Evolutionary conservation across 53 echinoderm and acorn worm species (phyloP).

Genomic region (Arbacia lixula): DNA sequence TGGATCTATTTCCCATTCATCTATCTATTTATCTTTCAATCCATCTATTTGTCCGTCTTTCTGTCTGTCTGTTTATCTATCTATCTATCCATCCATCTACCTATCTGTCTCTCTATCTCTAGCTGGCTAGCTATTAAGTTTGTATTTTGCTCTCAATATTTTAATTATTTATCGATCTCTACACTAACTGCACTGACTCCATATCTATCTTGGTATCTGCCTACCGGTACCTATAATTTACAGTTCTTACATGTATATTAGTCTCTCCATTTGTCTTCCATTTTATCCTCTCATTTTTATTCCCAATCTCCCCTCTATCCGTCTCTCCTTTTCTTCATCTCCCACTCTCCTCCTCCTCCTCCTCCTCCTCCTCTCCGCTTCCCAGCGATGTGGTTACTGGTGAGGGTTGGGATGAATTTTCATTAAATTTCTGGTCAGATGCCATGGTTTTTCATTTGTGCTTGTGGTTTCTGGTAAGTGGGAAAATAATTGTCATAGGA

Average conservation of each 20-base stretch:
- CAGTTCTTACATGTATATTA: no score
- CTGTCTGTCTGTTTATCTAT: neutral
- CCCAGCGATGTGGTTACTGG: conserved; percentile 16
- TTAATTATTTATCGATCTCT: neutral
- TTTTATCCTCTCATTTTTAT: neutral
- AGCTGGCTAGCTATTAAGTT: neutral
- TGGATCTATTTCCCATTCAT: no score
- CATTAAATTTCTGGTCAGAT: conserved; percentile 14
- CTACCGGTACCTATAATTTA: no score
- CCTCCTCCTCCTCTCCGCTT: neutral
- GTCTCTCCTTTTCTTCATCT: neutral
- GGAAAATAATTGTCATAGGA: conserved; percentile 22
- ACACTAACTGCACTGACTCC: no score
- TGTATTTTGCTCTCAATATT: neutral
- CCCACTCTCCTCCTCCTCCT: neutral
- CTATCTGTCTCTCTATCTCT: neutral
- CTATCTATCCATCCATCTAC: neutral
- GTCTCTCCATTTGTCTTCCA: neutral
- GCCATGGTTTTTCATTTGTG: neutral
- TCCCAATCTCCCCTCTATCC: neutral
- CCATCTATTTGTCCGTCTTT: neutral
- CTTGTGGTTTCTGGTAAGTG: conserved; percentile 15
- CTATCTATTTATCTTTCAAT: neutral
- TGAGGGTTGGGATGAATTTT: conserved; percentile 39
- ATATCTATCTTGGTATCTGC: no score